A percentile compares a stretch with the other conserved stretches of the same genome.
phyloP scores from a whole-genome alignment of 2,888 invertebrate genomes.

The Arge pagana region DNA sequence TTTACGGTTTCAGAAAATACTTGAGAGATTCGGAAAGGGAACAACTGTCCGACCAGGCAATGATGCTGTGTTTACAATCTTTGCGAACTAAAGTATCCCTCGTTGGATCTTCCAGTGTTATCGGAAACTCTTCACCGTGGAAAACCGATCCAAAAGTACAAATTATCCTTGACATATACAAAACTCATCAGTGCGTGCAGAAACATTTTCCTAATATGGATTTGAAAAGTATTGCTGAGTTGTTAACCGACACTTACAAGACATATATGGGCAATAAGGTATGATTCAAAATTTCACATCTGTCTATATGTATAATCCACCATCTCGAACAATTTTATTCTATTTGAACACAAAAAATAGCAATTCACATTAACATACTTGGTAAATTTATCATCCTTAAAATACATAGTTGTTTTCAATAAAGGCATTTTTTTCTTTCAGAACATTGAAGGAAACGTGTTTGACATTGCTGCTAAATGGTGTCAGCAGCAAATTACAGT shows the following conservation, averaged over 20 bases:
- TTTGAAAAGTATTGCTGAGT: slow-evolving; percentile 61
- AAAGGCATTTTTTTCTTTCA: too few relatives aligned
- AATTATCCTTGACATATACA: slow-evolving; percentile 66
- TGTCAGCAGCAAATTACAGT: slow-evolving; percentile 68
- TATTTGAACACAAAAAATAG: too few relatives aligned
- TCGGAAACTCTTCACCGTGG: slow-evolving; percentile 38
- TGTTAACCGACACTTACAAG: slow-evolving; percentile 74
- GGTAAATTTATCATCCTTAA: too few relatives aligned
- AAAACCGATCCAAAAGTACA: slow-evolving; percentile 54
- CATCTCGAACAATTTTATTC: too few relatives aligned
- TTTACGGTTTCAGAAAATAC: slow-evolving; percentile 71
- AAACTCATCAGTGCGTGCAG: slow-evolving; percentile 71
- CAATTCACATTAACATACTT: too few relatives aligned
- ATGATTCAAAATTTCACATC: slow-evolving; percentile 37
- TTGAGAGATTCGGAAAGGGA: slow-evolving; percentile 83
- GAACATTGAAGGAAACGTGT: slow-evolving; percentile 66
- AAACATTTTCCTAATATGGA: slow-evolving; percentile 68
- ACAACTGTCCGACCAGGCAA: slow-evolving; percentile 78
- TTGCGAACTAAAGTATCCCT: slow-evolving; percentile 67
- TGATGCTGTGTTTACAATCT: slow-evolving; percentile 73
- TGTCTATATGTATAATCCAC: background rate
- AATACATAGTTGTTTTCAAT: slow-evolving; percentile 5
- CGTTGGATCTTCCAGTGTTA: slow-evolving; percentile 45
- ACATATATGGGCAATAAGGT: slow-evolving; percentile 66
- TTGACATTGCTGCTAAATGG: slow-evolving; percentile 73